Percentiles rank a stretch among this genome's conserved stretches.
These are phyloP conservation scores for Sitta carolinensis DNA, from an alignment of 2,797 vertebrate genomes.

Conservation along the genomic window DNA sequence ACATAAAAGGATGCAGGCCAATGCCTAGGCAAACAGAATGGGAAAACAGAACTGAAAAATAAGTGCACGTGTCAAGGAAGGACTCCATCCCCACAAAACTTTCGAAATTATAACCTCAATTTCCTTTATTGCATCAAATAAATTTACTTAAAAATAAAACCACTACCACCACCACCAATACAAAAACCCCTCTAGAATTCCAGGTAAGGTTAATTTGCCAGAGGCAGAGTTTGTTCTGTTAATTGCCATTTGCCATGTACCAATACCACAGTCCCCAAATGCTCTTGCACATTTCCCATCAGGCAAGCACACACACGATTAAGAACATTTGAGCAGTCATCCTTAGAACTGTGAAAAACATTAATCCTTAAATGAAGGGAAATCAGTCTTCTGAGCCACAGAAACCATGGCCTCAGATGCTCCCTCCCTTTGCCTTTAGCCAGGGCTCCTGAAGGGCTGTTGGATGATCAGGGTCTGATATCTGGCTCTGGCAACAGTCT, in stretches of 20 bases:
- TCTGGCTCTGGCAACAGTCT: neutral
- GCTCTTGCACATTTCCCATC: slow-evolving; percentile 29
- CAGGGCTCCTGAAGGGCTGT: neutral
- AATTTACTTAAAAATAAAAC: neutral
- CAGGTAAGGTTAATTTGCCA: slow-evolving; percentile 8
- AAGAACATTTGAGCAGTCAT: slow-evolving; percentile 43
- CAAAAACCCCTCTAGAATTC: neutral
- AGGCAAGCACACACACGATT: neutral
- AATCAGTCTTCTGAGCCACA: neutral
- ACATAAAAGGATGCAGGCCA: slow-evolving; percentile 31
- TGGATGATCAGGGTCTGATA: neutral
- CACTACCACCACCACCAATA: neutral
- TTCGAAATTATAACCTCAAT: neutral
- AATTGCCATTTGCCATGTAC: slow-evolving; percentile 51
- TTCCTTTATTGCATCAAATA: neutral
- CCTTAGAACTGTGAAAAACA: slow-evolving; percentile 47
- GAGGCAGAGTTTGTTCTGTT: slow-evolving; percentile 48
- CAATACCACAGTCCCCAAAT: slow-evolving; percentile 32
- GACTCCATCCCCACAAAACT: neutral
- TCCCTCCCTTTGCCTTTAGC: neutral
- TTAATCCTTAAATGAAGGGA: slow-evolving; percentile 26
- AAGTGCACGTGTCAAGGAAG: neutral
- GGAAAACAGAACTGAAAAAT: neutral
- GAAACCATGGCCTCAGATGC: neutral
- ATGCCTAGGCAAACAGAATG: slow-evolving; percentile 3